Evolutionary conservation across 2,113 vertebrate genomes (phyloP), one percentile per base, ranked within the genome.

Genomic region (Loxodonta africana): DNA sequence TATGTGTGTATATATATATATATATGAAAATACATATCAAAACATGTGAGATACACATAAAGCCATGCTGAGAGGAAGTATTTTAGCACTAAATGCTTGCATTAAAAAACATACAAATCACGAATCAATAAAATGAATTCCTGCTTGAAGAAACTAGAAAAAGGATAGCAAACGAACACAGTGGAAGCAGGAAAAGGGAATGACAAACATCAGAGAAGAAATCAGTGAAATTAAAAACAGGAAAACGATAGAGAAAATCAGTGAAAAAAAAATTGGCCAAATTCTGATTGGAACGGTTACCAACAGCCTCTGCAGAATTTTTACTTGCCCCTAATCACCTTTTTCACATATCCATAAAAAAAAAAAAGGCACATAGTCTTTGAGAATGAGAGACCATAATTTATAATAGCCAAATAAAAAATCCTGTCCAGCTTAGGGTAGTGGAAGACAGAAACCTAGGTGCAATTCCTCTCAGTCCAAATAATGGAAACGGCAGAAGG

Each of bases 341-440:
- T 48, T 48, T 8, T 48, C 48, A 48, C 48, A 48, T 48, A 8
- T 48, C 48, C 48, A 48, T 48, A 48, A 48, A 48, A 48, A 48
- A 48, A 89, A 11, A 33, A 89, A 21, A 33, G 28, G 8, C 2
- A 23, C 1, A 37, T 30, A 78, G 15, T 88, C 65, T 33, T 41
- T 71, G 33, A 67, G 44, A 76, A 5, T 3, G 4, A 46, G 17
- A 20, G 15, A 8, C 2, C 26, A 0, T 60, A 60, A 41, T 15
- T 57, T 25, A 11, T 71, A 28, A 77, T 48, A n/a, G 33, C 4
- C 44, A 82, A 23, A 83, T 74, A 77, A 96, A 18, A 8, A 57
- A 2, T 14, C 14, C 11, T 67, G 17, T 11, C 1, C 1, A 6
- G 30, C 46, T 51, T 62, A 48, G 14, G 0, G 2, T 63, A 44